Conservation (phyloP, 2,113 vertebrate genomes). For the human region DNA sequence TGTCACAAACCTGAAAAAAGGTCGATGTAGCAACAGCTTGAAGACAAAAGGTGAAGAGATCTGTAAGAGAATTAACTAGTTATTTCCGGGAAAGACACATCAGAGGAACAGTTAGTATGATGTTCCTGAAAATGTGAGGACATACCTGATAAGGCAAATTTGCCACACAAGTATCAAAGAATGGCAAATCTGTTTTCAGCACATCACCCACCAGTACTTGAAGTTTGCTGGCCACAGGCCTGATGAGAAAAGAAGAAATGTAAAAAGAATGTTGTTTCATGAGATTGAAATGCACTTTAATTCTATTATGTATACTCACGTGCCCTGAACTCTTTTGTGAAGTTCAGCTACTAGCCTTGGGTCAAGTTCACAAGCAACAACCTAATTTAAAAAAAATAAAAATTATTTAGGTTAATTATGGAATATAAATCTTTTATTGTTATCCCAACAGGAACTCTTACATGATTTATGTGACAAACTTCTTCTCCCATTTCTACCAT, state of each 20-base stretch:
- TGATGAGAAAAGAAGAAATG: constrained; percentile 45
- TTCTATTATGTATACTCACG: constrained; percentile 86
- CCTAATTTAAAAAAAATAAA: constrained; percentile 80
- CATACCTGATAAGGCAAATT: constrained; percentile 98
- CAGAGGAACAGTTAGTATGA: not conserved
- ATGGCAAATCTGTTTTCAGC: constrained; percentile 95
- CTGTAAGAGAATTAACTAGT: constrained; percentile 81
- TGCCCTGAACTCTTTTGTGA: constrained; percentile 98
- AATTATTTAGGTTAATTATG: not conserved
- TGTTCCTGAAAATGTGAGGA: not conserved
- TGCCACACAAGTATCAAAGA: constrained; percentile 97
- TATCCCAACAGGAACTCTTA: constrained; percentile 6
- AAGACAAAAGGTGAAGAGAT: constrained; percentile 99
- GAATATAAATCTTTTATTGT: not conserved
- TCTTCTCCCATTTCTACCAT: not conserved
- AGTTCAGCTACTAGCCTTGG: constrained; percentile 95
- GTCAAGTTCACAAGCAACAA: constrained; percentile 98
- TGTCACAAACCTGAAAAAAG: constrained; percentile 94
- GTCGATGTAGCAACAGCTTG: constrained; percentile 95
- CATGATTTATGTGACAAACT: not conserved
- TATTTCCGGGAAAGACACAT: not conserved
- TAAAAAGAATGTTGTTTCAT: not conserved
- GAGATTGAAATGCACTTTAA: not conserved
- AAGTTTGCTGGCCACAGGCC: constrained; percentile 91
- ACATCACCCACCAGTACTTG: constrained; percentile 96